A percentile compares a stretch with the other conserved stretches of the same genome.
Evolutionary conservation across 2,888 invertebrate genomes (phyloP).

Genomic region (Phyllotreta cruciferae): DNA sequence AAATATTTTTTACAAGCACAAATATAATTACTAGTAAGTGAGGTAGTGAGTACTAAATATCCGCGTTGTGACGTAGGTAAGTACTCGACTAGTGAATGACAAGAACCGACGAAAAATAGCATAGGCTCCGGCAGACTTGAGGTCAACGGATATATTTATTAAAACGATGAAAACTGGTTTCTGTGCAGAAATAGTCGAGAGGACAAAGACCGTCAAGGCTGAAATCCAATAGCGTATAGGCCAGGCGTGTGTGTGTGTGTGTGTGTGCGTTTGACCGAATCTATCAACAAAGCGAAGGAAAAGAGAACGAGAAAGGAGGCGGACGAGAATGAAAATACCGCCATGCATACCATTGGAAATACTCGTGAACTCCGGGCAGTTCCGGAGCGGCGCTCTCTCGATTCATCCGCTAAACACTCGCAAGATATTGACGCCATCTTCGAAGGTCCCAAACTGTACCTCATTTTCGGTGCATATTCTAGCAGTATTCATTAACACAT

Average conservation of each 20-base stretch:
- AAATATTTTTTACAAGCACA: no score
- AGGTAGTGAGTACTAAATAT: background rate
- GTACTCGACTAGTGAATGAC: slow-evolving; percentile 10
- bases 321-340: slow-evolving; percentile 9
- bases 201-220: slow-evolving; percentile 32
- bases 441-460: no score
- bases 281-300: slow-evolving; percentile 12
- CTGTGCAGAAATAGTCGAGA: slow-evolving; percentile 30
- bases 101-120: slow-evolving; percentile 25
- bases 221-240: slow-evolving; percentile 18
- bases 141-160: slow-evolving; percentile 31
- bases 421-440: no score
- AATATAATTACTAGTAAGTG: background rate
- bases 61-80: background rate
- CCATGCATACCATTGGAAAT: no score
- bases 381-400: background rate
- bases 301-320: background rate
- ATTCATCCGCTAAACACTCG: no score
- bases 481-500: no score
- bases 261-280: slow-evolving; percentile 16
- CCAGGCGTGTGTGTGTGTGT: slow-evolving; percentile 7
- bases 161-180: slow-evolving; percentile 33
- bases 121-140: slow-evolving; percentile 13
- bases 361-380: slow-evolving; percentile 14
- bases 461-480: no score